These are phyloP conservation scores for Galeopsomyia nigrocyanea DNA, from an alignment of 2,888 invertebrate species.

Conservation along the genomic window DNA sequence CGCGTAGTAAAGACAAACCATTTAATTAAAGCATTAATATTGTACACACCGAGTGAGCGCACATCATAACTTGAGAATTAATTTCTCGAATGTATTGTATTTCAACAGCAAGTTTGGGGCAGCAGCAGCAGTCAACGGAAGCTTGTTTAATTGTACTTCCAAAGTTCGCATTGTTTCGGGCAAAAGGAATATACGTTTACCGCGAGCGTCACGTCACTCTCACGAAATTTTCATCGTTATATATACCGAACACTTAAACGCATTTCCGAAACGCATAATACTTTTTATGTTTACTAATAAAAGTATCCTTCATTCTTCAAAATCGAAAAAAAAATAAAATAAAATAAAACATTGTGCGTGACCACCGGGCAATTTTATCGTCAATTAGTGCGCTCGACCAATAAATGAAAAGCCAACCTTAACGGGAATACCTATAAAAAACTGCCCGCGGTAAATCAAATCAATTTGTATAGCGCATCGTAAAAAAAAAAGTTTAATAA, in stretches of 20 bases:
- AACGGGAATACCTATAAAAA: background rate
- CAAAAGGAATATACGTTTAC: slow-evolving; percentile 33
- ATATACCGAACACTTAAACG: no score
- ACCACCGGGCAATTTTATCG: no score
- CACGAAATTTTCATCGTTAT: no score
- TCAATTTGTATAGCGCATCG: background rate
- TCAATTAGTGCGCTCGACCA: background rate
- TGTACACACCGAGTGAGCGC: background rate
- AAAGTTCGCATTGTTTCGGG: slow-evolving; percentile 39
- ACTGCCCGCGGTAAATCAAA: slow-evolving; percentile 12
- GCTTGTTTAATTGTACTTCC: slow-evolving; percentile 32
- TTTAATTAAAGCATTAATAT: slow-evolving; percentile 33
- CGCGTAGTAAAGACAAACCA: background rate
- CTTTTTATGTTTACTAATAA: no score
- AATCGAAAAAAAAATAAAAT: background rate
- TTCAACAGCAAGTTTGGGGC: slow-evolving; percentile 18
- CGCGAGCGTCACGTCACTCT: slow-evolving; percentile 9
- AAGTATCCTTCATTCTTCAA: no score
- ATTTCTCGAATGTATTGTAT: slow-evolving; percentile 30
- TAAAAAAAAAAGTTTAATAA: slow-evolving; percentile 27
- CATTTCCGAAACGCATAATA: no score
- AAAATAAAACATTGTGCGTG: no score
- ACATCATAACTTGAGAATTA: slow-evolving; percentile 33
- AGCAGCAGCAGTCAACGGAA: slow-evolving; percentile 20
- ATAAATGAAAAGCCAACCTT: background rate